phyloP scores from a whole-genome alignment of 1,140 invertebrate genomes.

The Camponotus vicinus region DNA sequence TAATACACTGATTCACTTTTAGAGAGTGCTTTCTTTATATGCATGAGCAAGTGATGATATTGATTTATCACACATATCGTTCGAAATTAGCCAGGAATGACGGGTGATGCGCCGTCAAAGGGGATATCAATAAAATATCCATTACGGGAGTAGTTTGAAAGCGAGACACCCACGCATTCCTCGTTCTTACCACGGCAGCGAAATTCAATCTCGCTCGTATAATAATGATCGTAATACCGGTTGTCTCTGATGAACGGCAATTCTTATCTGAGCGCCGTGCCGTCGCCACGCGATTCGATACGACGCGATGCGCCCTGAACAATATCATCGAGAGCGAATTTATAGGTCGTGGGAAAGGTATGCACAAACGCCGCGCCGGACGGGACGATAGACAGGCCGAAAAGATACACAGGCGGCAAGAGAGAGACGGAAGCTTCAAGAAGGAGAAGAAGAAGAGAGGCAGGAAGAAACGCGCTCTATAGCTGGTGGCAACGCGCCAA shows the following conservation, averaged over 20 bases:
- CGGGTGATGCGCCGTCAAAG: background rate
- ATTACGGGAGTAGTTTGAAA: constrained; percentile 30
- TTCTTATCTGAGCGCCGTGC: constrained; percentile 50
- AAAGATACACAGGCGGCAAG: background rate
- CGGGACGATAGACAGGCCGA: background rate
- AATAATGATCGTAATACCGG: constrained; percentile 47
- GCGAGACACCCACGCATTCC: background rate
- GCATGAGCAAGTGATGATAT: background rate
- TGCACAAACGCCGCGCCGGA: constrained; percentile 52
- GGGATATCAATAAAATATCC: constrained; percentile 44
- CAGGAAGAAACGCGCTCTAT: constrained; percentile 45
- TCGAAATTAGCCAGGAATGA: background rate
- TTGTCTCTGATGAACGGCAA: constrained; percentile 46
- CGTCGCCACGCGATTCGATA: background rate
- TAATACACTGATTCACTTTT: too few species aligned
- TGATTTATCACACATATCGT: constrained; percentile 20
- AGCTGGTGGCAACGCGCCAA: constrained; percentile 71
- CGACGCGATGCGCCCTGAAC: constrained; percentile 38
- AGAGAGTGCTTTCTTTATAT: background rate
- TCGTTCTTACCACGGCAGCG: background rate
- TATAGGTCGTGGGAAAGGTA: constrained; percentile 77
- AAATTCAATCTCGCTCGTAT: constrained; percentile 57
- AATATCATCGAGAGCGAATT: constrained; percentile 77
- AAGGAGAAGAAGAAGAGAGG: constrained; percentile 15
- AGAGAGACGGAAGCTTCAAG: background rate